These are phyloP conservation scores for Papilio gigon DNA, from an alignment of 2,888 invertebrate species.

Conservation along the genomic window DNA sequence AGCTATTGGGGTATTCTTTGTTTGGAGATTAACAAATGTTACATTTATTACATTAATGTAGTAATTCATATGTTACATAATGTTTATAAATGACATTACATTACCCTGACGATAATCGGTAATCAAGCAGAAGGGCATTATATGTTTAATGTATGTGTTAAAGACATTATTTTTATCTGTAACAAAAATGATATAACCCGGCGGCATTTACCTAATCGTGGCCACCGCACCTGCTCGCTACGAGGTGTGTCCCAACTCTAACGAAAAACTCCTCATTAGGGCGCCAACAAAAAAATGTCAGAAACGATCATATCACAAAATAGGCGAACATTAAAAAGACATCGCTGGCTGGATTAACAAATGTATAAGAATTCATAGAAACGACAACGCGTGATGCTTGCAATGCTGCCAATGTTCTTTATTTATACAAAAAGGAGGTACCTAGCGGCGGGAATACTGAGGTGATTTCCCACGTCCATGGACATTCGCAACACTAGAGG, in stretches of 20 bases:
- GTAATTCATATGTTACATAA: too few species aligned
- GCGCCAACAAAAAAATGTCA: constrained; percentile 46
- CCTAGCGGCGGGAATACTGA: too few species aligned
- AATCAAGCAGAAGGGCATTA: neutral
- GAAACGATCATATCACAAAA: constrained; percentile 51
- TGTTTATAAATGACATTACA: neutral
- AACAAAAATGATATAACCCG: constrained; percentile 7
- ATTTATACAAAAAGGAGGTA: too few species aligned
- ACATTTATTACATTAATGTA: too few species aligned
- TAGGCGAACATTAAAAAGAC: constrained; percentile 71
- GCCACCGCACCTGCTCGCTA: constrained; percentile 26
- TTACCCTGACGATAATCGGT: neutral
- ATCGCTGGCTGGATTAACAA: constrained; percentile 65
- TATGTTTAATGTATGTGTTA: neutral
- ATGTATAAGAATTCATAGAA: constrained; percentile 71
- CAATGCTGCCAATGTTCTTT: too few species aligned
- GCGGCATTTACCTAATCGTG: constrained; percentile 10
- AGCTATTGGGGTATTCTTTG: too few species aligned
- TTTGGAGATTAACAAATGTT: too few species aligned
- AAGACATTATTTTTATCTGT: neutral
- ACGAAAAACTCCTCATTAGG: constrained; percentile 39
- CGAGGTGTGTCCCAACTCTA: constrained; percentile 7
- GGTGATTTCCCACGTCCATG: constrained; percentile 42
- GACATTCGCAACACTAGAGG: too few species aligned
- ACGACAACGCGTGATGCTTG: too few species aligned